phyloP scores from a whole-genome alignment of 2,797 vertebrate genomes.

The Antennarius maculatus region DNA sequence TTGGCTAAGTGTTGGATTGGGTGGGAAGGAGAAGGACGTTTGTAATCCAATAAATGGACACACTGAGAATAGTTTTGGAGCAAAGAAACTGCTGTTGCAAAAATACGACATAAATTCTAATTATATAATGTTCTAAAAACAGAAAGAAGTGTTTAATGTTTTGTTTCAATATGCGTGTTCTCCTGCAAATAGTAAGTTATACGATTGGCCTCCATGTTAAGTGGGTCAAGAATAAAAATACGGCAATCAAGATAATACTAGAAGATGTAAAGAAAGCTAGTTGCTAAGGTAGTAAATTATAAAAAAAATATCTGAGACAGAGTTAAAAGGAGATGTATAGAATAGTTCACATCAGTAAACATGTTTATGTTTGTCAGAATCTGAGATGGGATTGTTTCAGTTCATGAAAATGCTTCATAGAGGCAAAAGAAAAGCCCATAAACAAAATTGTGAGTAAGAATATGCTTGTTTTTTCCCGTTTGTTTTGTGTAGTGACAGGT shows the following conservation, averaged over 20 bases:
- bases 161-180: no score
- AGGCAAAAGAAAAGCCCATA: not conserved
- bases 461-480: no score
- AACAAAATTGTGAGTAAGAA: not conserved
- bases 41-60: slow-evolving; percentile 81
- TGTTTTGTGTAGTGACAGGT: not conserved
- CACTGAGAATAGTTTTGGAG: slow-evolving; percentile 65
- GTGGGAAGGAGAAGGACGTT: slow-evolving; percentile 41
- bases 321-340: not conserved
- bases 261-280: slow-evolving; percentile 7
- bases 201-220: fast-evolving
- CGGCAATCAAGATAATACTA: slow-evolving; percentile 32
- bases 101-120: slow-evolving; percentile 24
- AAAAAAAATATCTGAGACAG: not conserved
- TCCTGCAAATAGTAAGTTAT: not conserved
- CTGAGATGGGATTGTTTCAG: not conserved
- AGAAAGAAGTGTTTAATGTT: no score
- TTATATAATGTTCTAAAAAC: not conserved
- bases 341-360: not conserved
- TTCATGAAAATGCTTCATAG: not conserved
- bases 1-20: slow-evolving; percentile 73
- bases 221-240: slow-evolving; percentile 4
- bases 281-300: slow-evolving; percentile 11
- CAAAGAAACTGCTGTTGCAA: slow-evolving; percentile 51
- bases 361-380: not conserved